phyloP scores from a whole-genome alignment of 2,113 vertebrate species.

The Thermophis baileyi region DNA sequence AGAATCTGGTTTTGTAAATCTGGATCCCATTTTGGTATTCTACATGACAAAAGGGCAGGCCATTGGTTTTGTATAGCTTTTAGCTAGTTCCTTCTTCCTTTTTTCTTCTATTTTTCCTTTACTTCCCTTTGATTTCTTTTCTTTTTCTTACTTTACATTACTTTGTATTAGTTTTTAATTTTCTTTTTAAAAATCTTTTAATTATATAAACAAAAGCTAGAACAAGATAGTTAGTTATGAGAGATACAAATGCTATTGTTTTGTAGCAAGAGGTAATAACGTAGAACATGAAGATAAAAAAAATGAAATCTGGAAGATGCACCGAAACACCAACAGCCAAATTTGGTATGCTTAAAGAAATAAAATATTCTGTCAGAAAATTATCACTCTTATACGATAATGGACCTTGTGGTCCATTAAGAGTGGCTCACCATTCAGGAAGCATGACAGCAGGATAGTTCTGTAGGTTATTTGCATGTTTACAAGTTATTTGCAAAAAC shows the following conservation, averaged over 20 bases:
- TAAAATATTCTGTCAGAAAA: background rate
- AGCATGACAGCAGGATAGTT: background rate
- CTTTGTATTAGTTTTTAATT: background rate
- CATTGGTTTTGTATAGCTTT: background rate
- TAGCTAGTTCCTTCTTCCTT: background rate
- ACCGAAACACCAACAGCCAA: background rate
- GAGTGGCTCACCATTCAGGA: background rate
- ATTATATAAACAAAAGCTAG: background rate
- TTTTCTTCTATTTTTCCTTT: background rate
- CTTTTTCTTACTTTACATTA: background rate
- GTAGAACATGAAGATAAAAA: background rate
- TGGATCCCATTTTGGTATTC: background rate
- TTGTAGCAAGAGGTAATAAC: background rate
- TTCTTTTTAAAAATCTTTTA: background rate
- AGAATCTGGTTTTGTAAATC: background rate
- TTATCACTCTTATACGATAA: background rate
- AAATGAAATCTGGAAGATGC: background rate
- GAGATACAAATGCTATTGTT: background rate
- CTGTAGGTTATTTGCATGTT: background rate
- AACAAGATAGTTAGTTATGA: background rate
- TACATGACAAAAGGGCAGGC: background rate
- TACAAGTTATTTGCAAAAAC: background rate
- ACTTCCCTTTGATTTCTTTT: background rate
- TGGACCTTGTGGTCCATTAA: background rate
- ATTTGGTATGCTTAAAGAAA: background rate